Percentiles rank a stretch among this genome's conserved stretches.
These are phyloP conservation scores for Rhopalosiphum padi DNA, from an alignment of 1,140 invertebrate genomes.

Conservation along the genomic window DNA sequence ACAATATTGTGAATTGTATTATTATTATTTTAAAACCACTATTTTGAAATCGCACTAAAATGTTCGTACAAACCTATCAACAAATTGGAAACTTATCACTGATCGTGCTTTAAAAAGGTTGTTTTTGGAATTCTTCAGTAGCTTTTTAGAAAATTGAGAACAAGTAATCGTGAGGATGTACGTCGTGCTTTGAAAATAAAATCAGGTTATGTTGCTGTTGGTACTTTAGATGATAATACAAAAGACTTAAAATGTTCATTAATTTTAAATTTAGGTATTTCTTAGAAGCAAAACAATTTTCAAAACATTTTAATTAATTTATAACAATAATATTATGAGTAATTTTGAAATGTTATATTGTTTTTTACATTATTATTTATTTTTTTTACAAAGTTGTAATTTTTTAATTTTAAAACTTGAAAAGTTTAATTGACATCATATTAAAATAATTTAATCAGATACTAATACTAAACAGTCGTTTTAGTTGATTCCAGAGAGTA, in stretches of 20 bases:
- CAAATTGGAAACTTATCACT: not conserved
- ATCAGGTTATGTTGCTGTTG: not conserved
- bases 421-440: not conserved
- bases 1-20: not conserved
- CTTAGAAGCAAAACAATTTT: not conserved
- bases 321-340: not conserved
- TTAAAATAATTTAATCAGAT: not conserved
- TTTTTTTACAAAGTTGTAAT: not conserved
- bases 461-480: not conserved
- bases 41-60: not conserved
- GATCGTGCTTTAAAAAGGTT: not conserved
- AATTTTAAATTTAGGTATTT: not conserved
- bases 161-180: not conserved
- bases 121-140: not conserved
- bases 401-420: not conserved
- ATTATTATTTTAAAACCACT: not conserved
- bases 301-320: not conserved
- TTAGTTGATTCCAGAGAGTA: not conserved
- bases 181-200: constrained; percentile 5
- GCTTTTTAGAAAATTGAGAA: not conserved
- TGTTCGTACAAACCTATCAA: not conserved
- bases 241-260: not conserved
- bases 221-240: not conserved
- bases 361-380: not conserved
- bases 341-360: not conserved